phyloP scores from a whole-genome alignment of 2,797 vertebrate species.

The Artibeus lituratus region DNA sequence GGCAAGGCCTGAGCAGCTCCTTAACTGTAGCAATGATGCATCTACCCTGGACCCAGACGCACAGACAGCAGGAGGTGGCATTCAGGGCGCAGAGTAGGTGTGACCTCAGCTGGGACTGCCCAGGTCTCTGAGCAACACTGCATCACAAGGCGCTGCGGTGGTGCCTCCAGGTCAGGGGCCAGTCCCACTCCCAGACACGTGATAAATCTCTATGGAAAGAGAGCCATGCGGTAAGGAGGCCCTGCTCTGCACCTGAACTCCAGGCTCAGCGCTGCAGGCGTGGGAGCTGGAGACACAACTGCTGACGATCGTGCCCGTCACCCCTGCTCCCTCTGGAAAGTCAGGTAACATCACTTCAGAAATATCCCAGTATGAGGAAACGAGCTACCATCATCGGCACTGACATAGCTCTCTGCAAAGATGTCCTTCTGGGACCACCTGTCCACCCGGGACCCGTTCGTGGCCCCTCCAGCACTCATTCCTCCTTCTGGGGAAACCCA shows the following conservation, averaged over 20 bases:
- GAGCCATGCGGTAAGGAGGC: neutral
- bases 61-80: neutral
- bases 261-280: constrained; percentile 4
- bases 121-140: neutral
- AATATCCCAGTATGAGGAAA: neutral
- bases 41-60: constrained; percentile 28
- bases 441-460: constrained; percentile 22
- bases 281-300: constrained; percentile 10
- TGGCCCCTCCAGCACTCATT: constrained; percentile 22
- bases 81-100: neutral
- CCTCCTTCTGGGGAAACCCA: constrained; percentile 20
- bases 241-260: neutral
- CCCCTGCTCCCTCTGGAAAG: neutral
- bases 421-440: neutral
- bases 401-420: constrained; percentile 9
- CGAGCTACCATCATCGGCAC: neutral
- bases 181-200: neutral
- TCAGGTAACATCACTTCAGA: neutral
- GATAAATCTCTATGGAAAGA: neutral
- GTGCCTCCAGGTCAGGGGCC: neutral
- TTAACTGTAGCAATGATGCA: constrained; percentile 58
- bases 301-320: neutral
- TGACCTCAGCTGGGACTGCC: constrained; percentile 44
- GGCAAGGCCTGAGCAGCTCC: constrained; percentile 61
- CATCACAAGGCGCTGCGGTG: neutral